Evolutionary conservation across 2,888 invertebrate genomes (phyloP).

Genomic region (Acleris emargana): DNA sequence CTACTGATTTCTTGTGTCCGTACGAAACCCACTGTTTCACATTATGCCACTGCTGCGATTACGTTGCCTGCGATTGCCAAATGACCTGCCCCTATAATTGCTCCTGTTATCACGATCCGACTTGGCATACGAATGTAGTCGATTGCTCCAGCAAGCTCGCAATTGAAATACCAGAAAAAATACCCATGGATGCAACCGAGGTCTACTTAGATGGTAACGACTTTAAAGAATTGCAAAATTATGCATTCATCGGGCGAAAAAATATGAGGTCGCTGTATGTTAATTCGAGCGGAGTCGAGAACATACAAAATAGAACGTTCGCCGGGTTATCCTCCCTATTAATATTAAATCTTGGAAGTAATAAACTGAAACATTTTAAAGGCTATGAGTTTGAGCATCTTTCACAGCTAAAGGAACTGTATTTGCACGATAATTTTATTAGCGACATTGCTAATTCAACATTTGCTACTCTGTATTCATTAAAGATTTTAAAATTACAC

Average conservation of each 20-base stretch:
- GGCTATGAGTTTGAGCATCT: conserved; percentile 94
- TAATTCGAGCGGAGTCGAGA: conserved; percentile 92
- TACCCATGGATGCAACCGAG: conserved; percentile 97
- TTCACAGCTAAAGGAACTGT: conserved; percentile 90
- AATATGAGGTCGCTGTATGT: conserved; percentile 94
- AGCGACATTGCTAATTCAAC: conserved; percentile 90
- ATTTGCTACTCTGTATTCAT: conserved; percentile 88
- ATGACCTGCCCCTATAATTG: conserved; percentile 97
- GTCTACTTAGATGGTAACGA: conserved; percentile 96
- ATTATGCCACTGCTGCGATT: conserved; percentile 97
- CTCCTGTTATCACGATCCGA: conserved; percentile 96
- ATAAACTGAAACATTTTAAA: conserved; percentile 89
- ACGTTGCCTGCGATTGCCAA: conserved; percentile 97
- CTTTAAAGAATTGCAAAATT: conserved; percentile 92
- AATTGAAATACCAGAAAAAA: conserved; percentile 90
- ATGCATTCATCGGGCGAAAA: conserved; percentile 95
- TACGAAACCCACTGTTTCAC: conserved; percentile 97
- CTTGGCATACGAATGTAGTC: conserved; percentile 96
- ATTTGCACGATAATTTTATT: conserved; percentile 93
- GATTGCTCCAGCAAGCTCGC: conserved; percentile 93
- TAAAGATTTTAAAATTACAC: conserved; percentile 91
- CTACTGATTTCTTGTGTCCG: conserved; percentile 94
- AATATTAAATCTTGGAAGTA: conserved; percentile 92
- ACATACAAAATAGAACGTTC: conserved; percentile 94
- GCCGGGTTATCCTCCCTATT: conserved; percentile 92